These are phyloP conservation scores for Ephestia elutella DNA, from an alignment of 1,140 invertebrate genomes.

Conservation along the genomic window DNA sequence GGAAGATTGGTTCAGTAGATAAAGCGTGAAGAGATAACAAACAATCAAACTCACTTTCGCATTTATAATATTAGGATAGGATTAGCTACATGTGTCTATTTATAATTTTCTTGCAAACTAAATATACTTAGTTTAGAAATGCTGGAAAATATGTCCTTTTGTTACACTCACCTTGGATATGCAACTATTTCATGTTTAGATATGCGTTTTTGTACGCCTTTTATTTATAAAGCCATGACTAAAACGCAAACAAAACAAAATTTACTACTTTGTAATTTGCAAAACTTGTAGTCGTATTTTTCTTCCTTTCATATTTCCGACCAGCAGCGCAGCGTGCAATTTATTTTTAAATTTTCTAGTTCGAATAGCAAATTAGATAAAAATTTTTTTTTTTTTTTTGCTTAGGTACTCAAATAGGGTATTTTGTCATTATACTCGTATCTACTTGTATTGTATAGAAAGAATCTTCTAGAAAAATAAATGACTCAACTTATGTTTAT, in stretches of 20 bases:
- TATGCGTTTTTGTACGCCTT: neutral
- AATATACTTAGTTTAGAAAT: neutral
- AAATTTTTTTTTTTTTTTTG: too few relatives aligned
- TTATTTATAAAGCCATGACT: neutral
- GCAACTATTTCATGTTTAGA: conserved; percentile 8
- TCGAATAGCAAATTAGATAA: neutral
- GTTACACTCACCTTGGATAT: neutral
- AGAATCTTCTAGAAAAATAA: too few relatives aligned
- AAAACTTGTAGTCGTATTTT: neutral
- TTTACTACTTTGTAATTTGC: neutral
- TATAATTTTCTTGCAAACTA: neutral
- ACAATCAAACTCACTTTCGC: too few relatives aligned
- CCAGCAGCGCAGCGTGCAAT: neutral
- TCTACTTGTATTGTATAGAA: too few relatives aligned
- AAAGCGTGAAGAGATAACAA: too few relatives aligned
- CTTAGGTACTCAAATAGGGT: too few relatives aligned
- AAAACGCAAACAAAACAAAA: neutral
- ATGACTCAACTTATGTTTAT: too few relatives aligned
- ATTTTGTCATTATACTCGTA: too few relatives aligned
- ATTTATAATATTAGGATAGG: too few relatives aligned
- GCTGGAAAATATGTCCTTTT: neutral
- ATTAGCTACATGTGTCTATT: neutral
- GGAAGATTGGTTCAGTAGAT: too few relatives aligned
- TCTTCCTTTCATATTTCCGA: neutral
- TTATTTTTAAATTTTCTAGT: neutral